Conservation (phyloP, 2,113 vertebrate species). For the Pelvicachromis taeniatus region DNA sequence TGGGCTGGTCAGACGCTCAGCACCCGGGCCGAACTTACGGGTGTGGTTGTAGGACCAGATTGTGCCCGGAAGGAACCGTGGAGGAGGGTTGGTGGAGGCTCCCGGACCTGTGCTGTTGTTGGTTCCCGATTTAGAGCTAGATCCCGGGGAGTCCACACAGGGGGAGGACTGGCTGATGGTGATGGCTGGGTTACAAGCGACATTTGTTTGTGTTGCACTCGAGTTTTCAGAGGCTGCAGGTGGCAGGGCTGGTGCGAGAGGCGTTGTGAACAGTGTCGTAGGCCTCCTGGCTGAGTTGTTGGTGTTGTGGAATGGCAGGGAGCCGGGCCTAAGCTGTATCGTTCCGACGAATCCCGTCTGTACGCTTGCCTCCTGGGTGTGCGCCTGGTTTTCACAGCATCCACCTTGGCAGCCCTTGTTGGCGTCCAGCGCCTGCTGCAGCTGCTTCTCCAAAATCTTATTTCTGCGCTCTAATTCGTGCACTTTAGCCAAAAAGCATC, state of each 20-base stretch:
- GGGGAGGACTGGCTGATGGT: constrained; percentile 69
- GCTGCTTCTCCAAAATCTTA: constrained; percentile 90
- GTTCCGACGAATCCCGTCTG: constrained; percentile 87
- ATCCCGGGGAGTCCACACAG: constrained; percentile 60
- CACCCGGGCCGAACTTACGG: constrained; percentile 80
- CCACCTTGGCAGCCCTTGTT: constrained; percentile 63
- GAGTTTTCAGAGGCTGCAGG: constrained; percentile 27
- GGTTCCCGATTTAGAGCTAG: constrained; percentile 23
- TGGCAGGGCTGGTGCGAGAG: constrained; percentile 50
- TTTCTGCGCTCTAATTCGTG: constrained; percentile 93
- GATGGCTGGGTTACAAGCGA: constrained; percentile 39
- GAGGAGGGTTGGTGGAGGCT: constrained; percentile 61
- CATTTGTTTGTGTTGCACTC: constrained; percentile 15
- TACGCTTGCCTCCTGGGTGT: constrained; percentile 81
- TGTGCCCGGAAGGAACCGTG: constrained; percentile 86
- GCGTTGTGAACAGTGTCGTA: constrained; percentile 62
- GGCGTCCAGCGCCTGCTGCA: constrained; percentile 86
- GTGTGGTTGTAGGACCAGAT: constrained; percentile 95
- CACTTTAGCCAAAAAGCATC: constrained; percentile 95
- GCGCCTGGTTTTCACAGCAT: constrained; percentile 36
- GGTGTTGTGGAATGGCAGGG: constrained; percentile 72
- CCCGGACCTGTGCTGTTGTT: constrained; percentile 19
- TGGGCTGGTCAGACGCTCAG: constrained; percentile 85
- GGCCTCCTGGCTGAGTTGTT: constrained; percentile 74
- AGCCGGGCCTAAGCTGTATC: constrained; percentile 75